Conservation (phyloP, 1,140 invertebrate species). For the Zophobas morio region DNA sequence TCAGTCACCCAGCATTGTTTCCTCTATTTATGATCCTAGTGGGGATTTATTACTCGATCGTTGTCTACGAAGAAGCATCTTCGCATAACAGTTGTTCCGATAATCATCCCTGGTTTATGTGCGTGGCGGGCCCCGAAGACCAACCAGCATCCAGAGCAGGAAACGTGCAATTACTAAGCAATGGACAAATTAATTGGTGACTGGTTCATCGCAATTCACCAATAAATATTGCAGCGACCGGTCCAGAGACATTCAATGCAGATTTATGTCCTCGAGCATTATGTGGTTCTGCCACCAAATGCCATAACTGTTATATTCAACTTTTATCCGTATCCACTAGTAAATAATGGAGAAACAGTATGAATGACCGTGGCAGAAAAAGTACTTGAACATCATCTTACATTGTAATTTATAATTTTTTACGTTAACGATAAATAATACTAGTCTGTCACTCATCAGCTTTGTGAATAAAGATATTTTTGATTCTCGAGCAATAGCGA, state of each 20-base stretch:
- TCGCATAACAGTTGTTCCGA: conserved; percentile 54
- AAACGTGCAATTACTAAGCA: conserved; percentile 59
- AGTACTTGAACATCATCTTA: no score
- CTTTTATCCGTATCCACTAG: conserved; percentile 39
- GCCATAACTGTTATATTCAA: conserved; percentile 58
- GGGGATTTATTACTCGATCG: conserved; percentile 54
- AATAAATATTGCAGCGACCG: conserved; percentile 52
- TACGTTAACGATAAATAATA: no score
- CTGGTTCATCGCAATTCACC: conserved; percentile 54
- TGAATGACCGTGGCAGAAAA: no score
- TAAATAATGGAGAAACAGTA: conserved; percentile 1
- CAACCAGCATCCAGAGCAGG: conserved; percentile 52
- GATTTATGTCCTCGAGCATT: conserved; percentile 50
- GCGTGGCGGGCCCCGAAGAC: conserved; percentile 29
- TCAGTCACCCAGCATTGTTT: conserved; percentile 58
- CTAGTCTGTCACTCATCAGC: no score
- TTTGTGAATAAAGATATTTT: no score
- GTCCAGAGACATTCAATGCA: conserved; percentile 56
- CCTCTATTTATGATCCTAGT: conserved; percentile 56
- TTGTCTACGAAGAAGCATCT: conserved; percentile 54
- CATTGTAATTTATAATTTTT: no score
- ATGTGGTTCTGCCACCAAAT: conserved; percentile 49
- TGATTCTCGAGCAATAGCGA: no score
- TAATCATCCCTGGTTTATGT: conserved; percentile 59
- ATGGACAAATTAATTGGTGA: conserved; percentile 62